These are phyloP conservation scores for Physocephala rufipes DNA, from an alignment of 2,888 invertebrate genomes.

Conservation along the genomic window DNA sequence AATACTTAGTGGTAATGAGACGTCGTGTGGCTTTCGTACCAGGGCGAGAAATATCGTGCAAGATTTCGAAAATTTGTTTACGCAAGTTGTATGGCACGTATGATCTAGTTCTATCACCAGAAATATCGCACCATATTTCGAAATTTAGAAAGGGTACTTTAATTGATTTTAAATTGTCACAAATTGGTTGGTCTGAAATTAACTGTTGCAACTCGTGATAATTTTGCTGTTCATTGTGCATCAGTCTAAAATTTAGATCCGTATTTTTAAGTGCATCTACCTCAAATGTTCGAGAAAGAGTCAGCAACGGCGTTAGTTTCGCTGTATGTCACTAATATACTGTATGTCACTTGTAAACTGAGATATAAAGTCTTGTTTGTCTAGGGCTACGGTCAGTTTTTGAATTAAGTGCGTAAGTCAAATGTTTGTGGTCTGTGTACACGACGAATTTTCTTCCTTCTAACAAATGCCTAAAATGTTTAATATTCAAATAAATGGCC, in stretches of 20 bases:
- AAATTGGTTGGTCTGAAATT: not conserved
- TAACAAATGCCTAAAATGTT: slow-evolving; percentile 3
- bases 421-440: slow-evolving; percentile 4
- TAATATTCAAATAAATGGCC: not conserved
- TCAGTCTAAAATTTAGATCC: not conserved
- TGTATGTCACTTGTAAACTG: not conserved
- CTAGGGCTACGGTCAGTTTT: not conserved
- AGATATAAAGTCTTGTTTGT: not conserved
- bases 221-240: slow-evolving; percentile 7
- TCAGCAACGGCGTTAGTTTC: not conserved
- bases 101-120: not conserved
- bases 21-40: not conserved
- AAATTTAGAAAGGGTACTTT: not conserved
- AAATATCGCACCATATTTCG: not conserved
- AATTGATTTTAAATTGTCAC: not conserved
- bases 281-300: not conserved
- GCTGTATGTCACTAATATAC: not conserved
- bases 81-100: not conserved
- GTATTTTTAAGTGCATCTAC: not conserved
- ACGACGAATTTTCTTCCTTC: not conserved
- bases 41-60: slow-evolving; percentile 1
- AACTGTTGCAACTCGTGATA: not conserved
- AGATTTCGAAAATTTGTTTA: not conserved
- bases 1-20: not conserved
- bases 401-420: not conserved